These are phyloP conservation scores for Perca schrenkii DNA, from an alignment of 2,113 vertebrate genomes.

Conservation along the genomic window DNA sequence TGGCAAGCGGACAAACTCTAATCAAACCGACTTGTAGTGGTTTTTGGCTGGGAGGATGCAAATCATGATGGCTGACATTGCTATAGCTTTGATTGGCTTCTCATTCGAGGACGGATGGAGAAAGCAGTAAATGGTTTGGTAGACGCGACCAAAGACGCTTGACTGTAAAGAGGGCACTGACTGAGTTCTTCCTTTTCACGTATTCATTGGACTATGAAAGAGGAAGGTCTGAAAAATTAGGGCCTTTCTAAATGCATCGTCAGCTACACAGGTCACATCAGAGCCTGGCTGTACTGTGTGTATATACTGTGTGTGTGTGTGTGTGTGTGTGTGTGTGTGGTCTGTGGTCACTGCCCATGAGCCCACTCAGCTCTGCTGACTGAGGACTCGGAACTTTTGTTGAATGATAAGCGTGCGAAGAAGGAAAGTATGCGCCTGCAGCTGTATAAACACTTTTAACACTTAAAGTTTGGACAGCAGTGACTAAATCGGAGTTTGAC, in stretches of 20 bases:
- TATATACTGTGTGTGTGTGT: slow-evolving; percentile 22
- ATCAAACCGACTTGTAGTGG: slow-evolving; percentile 40
- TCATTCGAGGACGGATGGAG: neutral
- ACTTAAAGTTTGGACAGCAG: slow-evolving; percentile 37
- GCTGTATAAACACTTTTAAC: slow-evolving; percentile 72
- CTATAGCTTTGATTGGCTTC: slow-evolving; percentile 12
- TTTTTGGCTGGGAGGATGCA: slow-evolving; percentile 24
- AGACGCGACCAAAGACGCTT: neutral
- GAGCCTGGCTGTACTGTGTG: slow-evolving; percentile 4
- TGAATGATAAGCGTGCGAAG: slow-evolving; percentile 62
- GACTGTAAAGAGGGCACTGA: neutral
- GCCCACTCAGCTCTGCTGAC: slow-evolving; percentile 33
- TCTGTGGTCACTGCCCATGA: slow-evolving; percentile 38
- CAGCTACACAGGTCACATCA: neutral
- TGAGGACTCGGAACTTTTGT: slow-evolving; percentile 42
- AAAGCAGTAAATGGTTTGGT: neutral
- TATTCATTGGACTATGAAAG: slow-evolving; percentile 22
- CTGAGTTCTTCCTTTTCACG: neutral
- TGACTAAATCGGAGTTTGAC: slow-evolving; percentile 20
- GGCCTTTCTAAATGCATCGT: neutral
- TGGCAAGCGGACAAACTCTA: slow-evolving; percentile 34
- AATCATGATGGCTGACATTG: neutral
- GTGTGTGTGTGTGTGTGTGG: slow-evolving; percentile 5
- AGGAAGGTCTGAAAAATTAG: neutral
- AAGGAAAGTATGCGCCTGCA: slow-evolving; percentile 56